Evolutionary conservation across 1,140 invertebrate species (phyloP).

Genomic region (Bombus ignitus): DNA sequence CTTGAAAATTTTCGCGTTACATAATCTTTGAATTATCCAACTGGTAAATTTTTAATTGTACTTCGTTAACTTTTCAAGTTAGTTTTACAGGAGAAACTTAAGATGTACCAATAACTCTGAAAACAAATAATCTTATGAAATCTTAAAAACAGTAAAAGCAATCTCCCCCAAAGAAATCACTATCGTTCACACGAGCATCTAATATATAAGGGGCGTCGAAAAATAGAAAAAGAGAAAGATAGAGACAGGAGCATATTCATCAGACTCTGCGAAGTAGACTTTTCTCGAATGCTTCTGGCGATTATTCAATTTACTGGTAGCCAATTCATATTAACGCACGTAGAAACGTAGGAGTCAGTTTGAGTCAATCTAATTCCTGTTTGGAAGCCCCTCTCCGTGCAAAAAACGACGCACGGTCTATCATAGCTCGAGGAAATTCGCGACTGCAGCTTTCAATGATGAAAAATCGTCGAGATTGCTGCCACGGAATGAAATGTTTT

Average conservation of each 20-base stretch:
- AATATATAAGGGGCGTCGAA: too few species aligned
- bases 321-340: conserved; percentile 73
- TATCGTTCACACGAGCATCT: background rate
- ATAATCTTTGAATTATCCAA: background rate
- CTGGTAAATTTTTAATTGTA: background rate
- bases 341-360: conserved; percentile 72
- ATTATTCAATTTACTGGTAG: conserved; percentile 77
- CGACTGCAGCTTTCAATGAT: background rate
- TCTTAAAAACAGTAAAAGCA: too few species aligned
- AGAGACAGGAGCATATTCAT: background rate
- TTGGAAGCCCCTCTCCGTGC: background rate
- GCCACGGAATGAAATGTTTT: conserved; percentile 37
- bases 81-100: background rate
- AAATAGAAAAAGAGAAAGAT: background rate
- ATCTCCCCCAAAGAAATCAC: background rate
- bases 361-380: conserved; percentile 71
- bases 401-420: conserved; percentile 16
- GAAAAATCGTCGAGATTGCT: conserved; percentile 46
- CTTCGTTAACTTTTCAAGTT: background rate
- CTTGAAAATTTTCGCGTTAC: background rate
- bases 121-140: background rate
- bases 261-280: background rate
- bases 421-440: conserved; percentile 48
- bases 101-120: too few species aligned
- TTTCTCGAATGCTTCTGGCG: conserved; percentile 65